phyloP scores from a whole-genome alignment of 2,113 vertebrate species.

The Axis porcinus region DNA sequence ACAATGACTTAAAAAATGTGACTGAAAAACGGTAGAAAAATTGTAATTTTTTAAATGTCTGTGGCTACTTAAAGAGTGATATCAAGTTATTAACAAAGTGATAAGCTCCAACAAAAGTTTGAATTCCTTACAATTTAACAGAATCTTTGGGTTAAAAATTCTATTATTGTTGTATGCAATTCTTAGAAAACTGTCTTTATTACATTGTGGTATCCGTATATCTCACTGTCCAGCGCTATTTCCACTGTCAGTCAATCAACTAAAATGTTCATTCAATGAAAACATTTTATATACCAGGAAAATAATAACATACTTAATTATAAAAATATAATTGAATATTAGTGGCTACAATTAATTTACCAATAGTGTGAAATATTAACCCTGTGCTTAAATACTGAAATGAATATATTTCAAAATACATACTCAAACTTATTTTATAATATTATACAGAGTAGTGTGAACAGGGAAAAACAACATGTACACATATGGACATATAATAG shows the following conservation, averaged over 20 bases:
- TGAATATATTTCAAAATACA: constrained; percentile 4
- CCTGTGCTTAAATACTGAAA: background rate
- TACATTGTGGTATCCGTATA: background rate
- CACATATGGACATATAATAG: background rate
- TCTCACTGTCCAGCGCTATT: background rate
- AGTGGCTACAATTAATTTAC: background rate
- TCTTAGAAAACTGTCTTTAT: background rate
- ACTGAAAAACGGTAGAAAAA: background rate
- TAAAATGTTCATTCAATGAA: background rate
- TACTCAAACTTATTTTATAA: background rate
- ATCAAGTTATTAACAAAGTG: background rate
- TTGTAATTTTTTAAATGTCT: background rate
- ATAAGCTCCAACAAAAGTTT: background rate
- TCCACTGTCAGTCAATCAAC: background rate
- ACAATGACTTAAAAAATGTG: background rate
- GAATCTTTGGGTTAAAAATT: background rate
- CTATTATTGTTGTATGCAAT: background rate
- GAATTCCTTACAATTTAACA: background rate
- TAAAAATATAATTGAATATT: background rate
- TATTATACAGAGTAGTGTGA: background rate
- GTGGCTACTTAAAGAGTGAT: background rate
- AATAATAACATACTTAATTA: background rate
- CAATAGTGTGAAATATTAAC: background rate
- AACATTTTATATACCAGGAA: background rate
- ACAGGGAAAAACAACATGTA: background rate